Evolutionary conservation across 2,113 vertebrate genomes (phyloP).

Genomic region (Calidris pygmaea): DNA sequence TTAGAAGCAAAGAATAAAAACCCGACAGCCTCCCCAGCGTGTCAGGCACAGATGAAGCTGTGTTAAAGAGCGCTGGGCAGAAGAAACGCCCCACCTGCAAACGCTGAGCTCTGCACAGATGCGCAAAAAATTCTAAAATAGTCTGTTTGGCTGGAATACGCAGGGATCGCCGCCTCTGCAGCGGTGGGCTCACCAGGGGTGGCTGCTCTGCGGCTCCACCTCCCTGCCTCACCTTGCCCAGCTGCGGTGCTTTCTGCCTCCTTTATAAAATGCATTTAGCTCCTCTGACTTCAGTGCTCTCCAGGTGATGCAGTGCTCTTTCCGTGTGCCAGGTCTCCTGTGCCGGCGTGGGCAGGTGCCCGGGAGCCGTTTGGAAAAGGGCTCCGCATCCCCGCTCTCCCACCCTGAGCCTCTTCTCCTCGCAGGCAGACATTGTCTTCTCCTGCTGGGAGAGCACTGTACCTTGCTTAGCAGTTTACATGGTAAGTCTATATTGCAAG

Average conservation of each 20-base stretch:
- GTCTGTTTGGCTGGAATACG: fast-evolving
- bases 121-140: neutral
- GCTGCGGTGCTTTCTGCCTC: neutral
- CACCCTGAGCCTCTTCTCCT: neutral
- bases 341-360: neutral
- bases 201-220: neutral
- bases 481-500: conserved; percentile 60
- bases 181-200: fast-evolving
- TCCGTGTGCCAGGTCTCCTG: fast-evolving
- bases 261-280: neutral
- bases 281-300: neutral
- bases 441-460: conserved; percentile 42
- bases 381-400: neutral
- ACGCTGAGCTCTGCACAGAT: neutral
- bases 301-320: neutral
- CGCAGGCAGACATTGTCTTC: conserved; percentile 45
- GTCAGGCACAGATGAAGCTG: neutral
- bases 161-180: neutral
- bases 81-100: neutral
- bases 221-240: neutral
- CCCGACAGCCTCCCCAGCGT: neutral
- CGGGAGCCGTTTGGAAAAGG: neutral
- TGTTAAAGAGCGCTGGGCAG: neutral
- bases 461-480: conserved; percentile 67
- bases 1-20: conserved; percentile 52